Percentiles rank a stretch among this genome's conserved stretches.
Conservation (phyloP, 2,797 vertebrate species). For the Sebastes matsubarae region DNA sequence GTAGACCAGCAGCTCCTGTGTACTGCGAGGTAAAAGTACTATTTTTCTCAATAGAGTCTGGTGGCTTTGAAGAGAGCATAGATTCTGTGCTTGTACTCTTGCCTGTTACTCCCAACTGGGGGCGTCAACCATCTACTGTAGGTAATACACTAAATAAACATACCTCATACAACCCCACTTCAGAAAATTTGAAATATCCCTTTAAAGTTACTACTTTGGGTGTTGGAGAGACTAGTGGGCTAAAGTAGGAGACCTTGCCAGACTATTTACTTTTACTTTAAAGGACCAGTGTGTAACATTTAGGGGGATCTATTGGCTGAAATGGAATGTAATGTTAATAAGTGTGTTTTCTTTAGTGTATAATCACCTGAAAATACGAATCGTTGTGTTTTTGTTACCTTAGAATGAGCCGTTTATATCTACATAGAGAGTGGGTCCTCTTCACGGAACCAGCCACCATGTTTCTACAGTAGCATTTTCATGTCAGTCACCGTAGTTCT, state of each 20-base stretch:
- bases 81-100: neutral
- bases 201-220: neutral
- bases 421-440: no score
- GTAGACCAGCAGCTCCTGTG: neutral
- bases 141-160: no score
- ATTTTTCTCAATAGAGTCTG: neutral
- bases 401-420: no score
- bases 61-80: neutral
- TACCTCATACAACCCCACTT: neutral
- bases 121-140: neutral
- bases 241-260: neutral
- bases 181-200: accelerated
- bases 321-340: neutral
- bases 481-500: no score
- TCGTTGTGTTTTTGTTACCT: no score
- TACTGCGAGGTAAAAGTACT: accelerated
- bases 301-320: neutral
- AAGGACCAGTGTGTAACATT: no score
- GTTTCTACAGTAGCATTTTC: no score
- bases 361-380: neutral
- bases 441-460: no score
- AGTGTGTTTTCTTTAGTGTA: neutral
- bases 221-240: neutral
- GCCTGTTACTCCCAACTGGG: neutral
- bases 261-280: neutral